Base-by-base conservation (phyloP, 1,140 invertebrate species). In the Drosophila punjabiensis region DNA sequence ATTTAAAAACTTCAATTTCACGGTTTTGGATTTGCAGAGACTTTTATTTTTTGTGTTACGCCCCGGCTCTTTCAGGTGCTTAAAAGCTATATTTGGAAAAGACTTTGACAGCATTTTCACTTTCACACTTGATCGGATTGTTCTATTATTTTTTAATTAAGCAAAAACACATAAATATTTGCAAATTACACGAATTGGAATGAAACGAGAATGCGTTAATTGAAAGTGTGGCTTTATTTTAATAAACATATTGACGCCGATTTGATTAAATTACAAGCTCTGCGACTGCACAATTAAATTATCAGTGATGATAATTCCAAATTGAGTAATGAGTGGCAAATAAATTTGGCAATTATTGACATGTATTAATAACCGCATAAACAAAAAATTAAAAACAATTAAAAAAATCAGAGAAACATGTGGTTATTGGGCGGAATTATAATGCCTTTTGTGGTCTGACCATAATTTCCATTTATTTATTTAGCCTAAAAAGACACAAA, bases 1-100 rank as follows among this genome's bases (percentile, higher is more conserved):
- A 79, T 78, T 81, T 85, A 53, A 77, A 73, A 82, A 60, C 79
- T 70, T 78, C 39, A 76, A 82, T 86, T 87, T 87, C 59, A 76
- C 59, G 76, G 69, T 66, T 66, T 66, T 28, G 62, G 56, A 63
- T 60, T 67, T 13, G 24, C 24, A 24, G 24, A 24, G 24, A 24
- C 24, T 24, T 24, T 24, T 24, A 24, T 24, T 24, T 24, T 24
- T 24, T 24, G 1, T 24, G 24, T 3, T 24, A 24, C 24, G 24
- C 24, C 24, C 24, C 24, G 43, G 14, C 28, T 16, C 33, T 60
- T 45, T 14, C 16, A 50, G n/a, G 50, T 58, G 62, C 33, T 20
- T 32, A 3, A 39, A 59, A 41, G 47, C 16, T 24, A 35, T 20
- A 24, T 30, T 28, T 14, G 41, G 18, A 45, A 20, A 14, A 20